These are phyloP conservation scores for Drosophila trichaetosa DNA, from an alignment of 2,888 invertebrate species.

Conservation along the genomic window DNA sequence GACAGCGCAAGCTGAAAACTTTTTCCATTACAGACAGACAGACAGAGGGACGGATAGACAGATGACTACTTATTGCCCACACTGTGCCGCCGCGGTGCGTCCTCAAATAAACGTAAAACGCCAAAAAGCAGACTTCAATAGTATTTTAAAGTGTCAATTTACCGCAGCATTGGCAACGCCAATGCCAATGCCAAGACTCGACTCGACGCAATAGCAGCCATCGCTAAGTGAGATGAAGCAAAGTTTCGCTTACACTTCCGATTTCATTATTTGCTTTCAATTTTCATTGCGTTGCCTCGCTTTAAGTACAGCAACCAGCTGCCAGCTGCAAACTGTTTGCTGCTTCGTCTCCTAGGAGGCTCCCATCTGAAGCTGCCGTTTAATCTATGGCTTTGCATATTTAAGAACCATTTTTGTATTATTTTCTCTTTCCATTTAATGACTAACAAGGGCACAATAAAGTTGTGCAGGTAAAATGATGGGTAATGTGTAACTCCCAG, in stretches of 20 bases:
- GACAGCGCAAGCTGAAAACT: slow-evolving; percentile 65
- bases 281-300: slow-evolving; percentile 53
- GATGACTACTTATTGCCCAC: slow-evolving; percentile 38
- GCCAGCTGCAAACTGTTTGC: slow-evolving; percentile 35
- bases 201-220: slow-evolving; percentile 10
- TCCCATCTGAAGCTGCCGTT: not conserved
- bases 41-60: slow-evolving; percentile 44
- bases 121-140: slow-evolving; percentile 79
- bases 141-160: slow-evolving; percentile 83
- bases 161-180: slow-evolving; percentile 72
- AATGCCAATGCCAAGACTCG: slow-evolving; percentile 4
- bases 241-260: slow-evolving; percentile 73
- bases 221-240: slow-evolving; percentile 61
- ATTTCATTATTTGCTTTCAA: slow-evolving; percentile 74
- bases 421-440: slow-evolving; percentile 4
- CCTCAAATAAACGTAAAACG: slow-evolving; percentile 63
- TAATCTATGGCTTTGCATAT: slow-evolving; percentile 20
- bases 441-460: slow-evolving; percentile 13
- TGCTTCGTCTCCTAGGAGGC: slow-evolving; percentile 55
- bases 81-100: slow-evolving; percentile 16
- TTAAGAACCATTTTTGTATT: slow-evolving; percentile 14
- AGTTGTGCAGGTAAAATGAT: slow-evolving; percentile 3
- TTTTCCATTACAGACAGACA: slow-evolving; percentile 75
- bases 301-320: slow-evolving; percentile 46
- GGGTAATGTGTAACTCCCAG: not conserved